A percentile compares a stretch with the other conserved stretches of the same genome.
phyloP scores from a whole-genome alignment of 2,113 vertebrate species.

The Hippocampus zosterae region DNA sequence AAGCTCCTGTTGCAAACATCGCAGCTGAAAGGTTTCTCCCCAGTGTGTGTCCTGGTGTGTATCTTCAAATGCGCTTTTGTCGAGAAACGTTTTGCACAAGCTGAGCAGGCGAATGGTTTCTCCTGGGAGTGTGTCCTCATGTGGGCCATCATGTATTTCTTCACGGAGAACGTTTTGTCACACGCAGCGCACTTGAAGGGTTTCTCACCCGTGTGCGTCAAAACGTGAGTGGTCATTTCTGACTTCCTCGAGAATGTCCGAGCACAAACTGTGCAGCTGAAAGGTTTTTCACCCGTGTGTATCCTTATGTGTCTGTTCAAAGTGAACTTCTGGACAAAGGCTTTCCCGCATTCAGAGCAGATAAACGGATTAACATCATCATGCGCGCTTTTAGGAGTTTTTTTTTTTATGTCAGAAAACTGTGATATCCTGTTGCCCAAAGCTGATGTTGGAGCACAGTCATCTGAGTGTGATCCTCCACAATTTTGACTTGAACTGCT shows the following conservation, averaged over 20 bases:
- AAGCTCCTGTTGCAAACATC: neutral
- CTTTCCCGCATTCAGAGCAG: neutral
- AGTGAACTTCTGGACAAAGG: neutral
- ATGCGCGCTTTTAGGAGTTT: neutral
- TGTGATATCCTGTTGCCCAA: neutral
- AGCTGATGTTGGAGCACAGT: neutral
- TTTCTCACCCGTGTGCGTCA: neutral
- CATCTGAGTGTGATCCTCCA: neutral
- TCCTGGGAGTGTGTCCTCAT: neutral
- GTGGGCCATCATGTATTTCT: neutral
- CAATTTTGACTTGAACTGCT: neutral
- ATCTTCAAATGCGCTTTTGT: neutral
- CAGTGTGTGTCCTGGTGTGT: neutral
- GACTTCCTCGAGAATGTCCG: neutral
- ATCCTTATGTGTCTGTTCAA: conserved; percentile 1
- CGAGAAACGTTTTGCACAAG: neutral
- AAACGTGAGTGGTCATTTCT: neutral
- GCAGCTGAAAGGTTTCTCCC: neutral
- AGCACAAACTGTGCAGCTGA: neutral
- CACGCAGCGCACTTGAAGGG: neutral
- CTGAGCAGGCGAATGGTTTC: neutral
- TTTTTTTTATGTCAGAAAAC: neutral
- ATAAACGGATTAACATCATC: neutral
- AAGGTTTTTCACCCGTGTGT: neutral
- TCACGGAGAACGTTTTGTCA: neutral